Conservation (phyloP, 2,113 vertebrate genomes). For the Rostratula benghalensis region DNA sequence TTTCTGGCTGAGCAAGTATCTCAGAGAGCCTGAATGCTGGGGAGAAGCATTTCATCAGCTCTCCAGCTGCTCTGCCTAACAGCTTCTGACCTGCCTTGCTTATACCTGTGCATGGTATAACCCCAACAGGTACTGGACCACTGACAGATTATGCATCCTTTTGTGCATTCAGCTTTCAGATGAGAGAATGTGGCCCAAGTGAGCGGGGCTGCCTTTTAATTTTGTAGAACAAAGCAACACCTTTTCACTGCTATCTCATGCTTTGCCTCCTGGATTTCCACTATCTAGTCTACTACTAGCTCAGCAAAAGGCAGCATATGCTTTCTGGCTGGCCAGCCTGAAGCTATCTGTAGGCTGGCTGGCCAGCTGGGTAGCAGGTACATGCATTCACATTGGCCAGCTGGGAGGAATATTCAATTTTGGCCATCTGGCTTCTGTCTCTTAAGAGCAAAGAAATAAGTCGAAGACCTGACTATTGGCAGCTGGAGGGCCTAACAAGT, state of each 20-base stretch:
- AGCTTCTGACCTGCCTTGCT: not conserved
- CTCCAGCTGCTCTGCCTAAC: not conserved
- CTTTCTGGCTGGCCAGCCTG: not conserved
- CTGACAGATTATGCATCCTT: not conserved
- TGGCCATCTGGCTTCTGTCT: conserved; percentile 30
- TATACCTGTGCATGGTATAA: not conserved
- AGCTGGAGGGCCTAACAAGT: not conserved
- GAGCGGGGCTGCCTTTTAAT: not conserved
- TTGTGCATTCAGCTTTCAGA: not conserved
- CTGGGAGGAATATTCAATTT: not conserved
- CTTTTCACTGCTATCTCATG: not conserved
- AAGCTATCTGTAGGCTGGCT: not conserved
- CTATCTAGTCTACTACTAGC: not conserved
- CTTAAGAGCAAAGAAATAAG: not conserved
- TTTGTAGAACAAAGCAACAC: not conserved
- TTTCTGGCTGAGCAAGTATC: not conserved
- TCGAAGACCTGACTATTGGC: not conserved
- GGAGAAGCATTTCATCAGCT: not conserved
- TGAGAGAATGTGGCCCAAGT: not conserved
- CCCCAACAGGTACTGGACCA: too few species aligned
- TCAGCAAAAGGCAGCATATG: not conserved
- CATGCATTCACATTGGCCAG: not conserved
- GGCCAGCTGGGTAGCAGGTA: not conserved
- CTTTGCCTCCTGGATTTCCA: not conserved
- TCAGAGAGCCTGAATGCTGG: not conserved